Conservation (phyloP, 2,113 vertebrate genomes). For the Channa argus region DNA sequence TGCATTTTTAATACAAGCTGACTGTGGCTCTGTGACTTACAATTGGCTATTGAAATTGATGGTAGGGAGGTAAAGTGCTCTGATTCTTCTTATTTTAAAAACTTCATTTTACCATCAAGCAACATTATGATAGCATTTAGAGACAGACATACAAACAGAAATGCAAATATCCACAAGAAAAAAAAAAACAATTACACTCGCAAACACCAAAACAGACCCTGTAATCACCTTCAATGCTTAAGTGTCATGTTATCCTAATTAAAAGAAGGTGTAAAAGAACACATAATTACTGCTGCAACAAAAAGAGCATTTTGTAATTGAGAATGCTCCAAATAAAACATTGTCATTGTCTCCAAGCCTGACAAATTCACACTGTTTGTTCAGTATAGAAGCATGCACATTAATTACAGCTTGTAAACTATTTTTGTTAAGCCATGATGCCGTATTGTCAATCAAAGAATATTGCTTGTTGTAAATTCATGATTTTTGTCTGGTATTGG, state of each 20-base stretch:
- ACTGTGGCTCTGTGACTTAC: constrained; percentile 3
- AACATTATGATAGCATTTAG: background rate
- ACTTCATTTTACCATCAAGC: background rate
- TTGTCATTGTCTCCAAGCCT: constrained; percentile 9
- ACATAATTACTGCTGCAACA: constrained; percentile 7
- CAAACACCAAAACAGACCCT: constrained; percentile 1
- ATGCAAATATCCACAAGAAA: background rate
- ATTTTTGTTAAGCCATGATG: constrained; percentile 7
- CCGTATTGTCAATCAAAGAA: background rate
- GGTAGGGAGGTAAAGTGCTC: constrained; percentile 7
- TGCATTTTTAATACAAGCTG: constrained; percentile 35
- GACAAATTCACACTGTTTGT: constrained; percentile 16
- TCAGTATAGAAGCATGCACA: background rate
- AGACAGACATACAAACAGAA: background rate
- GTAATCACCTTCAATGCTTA: constrained; percentile 10
- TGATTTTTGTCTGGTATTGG: background rate
- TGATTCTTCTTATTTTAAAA: constrained; percentile 1
- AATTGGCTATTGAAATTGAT: constrained; percentile 2
- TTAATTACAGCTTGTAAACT: constrained; percentile 27
- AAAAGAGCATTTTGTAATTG: constrained; percentile 16
- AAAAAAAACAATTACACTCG: constrained; percentile 1
- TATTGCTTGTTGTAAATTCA: constrained; percentile 7
- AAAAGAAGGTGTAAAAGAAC: constrained; percentile 7
- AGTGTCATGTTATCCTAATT: constrained; percentile 3
- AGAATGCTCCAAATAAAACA: constrained; percentile 26